Percentiles rank a stretch among this genome's conserved stretches.
Evolutionary conservation across 2,888 invertebrate genomes (phyloP).

Genomic region (Melolontha melolontha): DNA sequence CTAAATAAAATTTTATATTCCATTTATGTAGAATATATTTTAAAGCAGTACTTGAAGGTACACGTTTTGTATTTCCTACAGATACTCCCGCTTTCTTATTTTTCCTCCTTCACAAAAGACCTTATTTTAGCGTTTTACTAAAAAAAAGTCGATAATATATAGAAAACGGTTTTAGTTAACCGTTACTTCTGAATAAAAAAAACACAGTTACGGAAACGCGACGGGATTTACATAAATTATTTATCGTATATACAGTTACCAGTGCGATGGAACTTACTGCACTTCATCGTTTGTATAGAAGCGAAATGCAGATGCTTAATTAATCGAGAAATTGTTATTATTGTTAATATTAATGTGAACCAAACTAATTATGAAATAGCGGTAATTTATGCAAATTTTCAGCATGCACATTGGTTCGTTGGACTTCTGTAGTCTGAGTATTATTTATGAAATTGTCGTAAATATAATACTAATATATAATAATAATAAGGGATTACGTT

Average conservation of each 20-base stretch:
- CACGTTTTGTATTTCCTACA: no score
- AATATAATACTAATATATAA: background rate
- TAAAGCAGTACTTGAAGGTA: no score
- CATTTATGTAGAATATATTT: no score
- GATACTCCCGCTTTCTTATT: background rate
- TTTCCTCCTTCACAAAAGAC: background rate
- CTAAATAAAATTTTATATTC: no score
- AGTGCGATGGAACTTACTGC: slow-evolving; percentile 23
- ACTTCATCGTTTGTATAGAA: background rate
- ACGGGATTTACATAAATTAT: slow-evolving; percentile 16
- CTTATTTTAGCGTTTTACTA: background rate
- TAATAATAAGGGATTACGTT: no score
- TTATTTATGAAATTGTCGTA: slow-evolving; percentile 5
- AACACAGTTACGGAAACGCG: slow-evolving; percentile 14
- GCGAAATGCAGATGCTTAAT: slow-evolving; percentile 18
- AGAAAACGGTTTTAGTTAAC: slow-evolving; percentile 16
- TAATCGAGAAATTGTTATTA: slow-evolving; percentile 25
- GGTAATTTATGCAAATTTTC: background rate
- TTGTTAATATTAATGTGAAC: slow-evolving; percentile 20
- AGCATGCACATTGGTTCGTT: background rate
- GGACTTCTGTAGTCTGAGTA: background rate
- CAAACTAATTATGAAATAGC: slow-evolving; percentile 25
- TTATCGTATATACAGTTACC: slow-evolving; percentile 35
- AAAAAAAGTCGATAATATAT: background rate
- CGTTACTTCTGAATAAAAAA: slow-evolving; percentile 19